Percentiles rank a stretch among this genome's conserved stretches.
These are phyloP conservation scores for Epizoanthus fatuus DNA, from an alignment of 92 coral and sea anemone genomes.

Conservation along the genomic window DNA sequence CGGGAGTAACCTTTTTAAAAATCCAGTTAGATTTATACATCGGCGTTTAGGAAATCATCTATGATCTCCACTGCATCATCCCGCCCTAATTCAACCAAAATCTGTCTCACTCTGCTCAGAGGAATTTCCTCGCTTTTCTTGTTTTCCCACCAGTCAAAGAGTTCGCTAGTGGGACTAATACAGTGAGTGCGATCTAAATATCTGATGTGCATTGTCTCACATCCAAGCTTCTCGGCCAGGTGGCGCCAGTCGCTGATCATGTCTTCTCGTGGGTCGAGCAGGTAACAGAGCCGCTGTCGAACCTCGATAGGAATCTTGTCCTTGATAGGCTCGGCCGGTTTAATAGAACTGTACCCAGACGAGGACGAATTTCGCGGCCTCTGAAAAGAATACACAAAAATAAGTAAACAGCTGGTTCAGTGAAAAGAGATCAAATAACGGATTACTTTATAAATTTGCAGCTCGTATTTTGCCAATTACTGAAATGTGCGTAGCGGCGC, in stretches of 20 bases:
- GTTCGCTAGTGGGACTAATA: conserved; percentile 10
- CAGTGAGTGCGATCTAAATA: conserved; percentile 1
- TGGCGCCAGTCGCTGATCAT: conserved; percentile 2
- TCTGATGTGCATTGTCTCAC: not conserved
- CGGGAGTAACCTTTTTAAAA: no score
- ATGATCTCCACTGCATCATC: not conserved
- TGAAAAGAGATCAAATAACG: no score
- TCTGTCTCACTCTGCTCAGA: not conserved
- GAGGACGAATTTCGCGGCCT: not conserved
- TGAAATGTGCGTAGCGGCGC: no score
- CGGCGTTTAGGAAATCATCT: not conserved
- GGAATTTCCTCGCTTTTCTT: conserved; percentile 15
- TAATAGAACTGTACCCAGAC: conserved; percentile 10
- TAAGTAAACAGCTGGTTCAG: not conserved
- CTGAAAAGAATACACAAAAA: not conserved
- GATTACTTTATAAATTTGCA: no score
- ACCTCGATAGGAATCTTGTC: conserved; percentile 3
- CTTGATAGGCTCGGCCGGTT: not conserved
- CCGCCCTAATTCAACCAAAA: not conserved
- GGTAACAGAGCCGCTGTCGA: not conserved
- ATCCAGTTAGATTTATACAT: no score
- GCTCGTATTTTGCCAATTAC: no score
- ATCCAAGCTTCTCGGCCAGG: conserved; percentile 17
- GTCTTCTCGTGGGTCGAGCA: conserved; percentile 6
- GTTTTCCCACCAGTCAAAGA: conserved; percentile 14